Evolutionary conservation across 1,140 invertebrate species (phyloP), one percentile per base, ranked within the genome.

Genomic region (Maconellicoccus hirsutus): DNA sequence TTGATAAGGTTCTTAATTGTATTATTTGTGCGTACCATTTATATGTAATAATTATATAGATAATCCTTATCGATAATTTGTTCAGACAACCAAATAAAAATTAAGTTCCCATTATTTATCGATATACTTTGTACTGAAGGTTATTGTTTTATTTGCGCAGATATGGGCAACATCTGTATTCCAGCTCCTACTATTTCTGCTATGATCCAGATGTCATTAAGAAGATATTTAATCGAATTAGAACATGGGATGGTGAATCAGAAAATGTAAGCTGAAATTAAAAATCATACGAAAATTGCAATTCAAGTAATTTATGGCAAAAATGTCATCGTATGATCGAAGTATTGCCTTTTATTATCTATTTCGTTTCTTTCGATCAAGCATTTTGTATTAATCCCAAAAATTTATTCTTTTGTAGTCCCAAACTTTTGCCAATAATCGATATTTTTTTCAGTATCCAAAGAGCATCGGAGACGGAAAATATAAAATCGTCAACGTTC

Each of bases 121-220:
- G 73, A 8, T 70, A 38, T 38, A 27, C 70, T 69, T 72, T 70
- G 70, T 39, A 10, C 23, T 70, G 12, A 12, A 33, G 12, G 29
- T 33, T 52, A 38, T 73, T 72, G 69, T 38, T 70, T 70, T 2
- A 72, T 25, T 73, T 74, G 75, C 72, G 71, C 69, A 85, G 83
- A 72, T 85, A 95, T 82, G 95, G 95, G 0, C 88, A 88, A 78
- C 94, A 98, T 80, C 81, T 93, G 6, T 88, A 85, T 59, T 82
- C 87, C 29, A 94, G 94, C 80, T 93, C 92, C 0, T 98, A 98
- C 79, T 96, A 86, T 79, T 86, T 94, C 71, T 95, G 93, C 79
- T 81, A 92, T 75, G 88, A 96, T 69, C 84, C 85, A 23, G 76
- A 81, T 0, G 81, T 81, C 0, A 92, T 94, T 25, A 84, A 84